Evolutionary conservation across 2,888 invertebrate genomes (phyloP).

Genomic region (Polymixis lichenea): DNA sequence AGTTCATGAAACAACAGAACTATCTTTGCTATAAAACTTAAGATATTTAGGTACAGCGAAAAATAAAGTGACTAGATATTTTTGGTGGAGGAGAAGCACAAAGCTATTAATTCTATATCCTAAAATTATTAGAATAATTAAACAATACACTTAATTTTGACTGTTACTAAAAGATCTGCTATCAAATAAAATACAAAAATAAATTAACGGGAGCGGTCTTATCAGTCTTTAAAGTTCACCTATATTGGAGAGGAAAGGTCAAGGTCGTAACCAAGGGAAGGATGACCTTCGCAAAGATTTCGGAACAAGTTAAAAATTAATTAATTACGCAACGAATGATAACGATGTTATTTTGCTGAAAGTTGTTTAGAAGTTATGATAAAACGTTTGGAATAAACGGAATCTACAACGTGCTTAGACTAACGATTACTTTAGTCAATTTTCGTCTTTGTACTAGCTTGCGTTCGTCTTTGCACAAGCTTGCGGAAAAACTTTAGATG

Average conservation of each 20-base stretch:
- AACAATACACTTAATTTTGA: slow-evolving; percentile 20
- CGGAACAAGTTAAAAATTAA: slow-evolving; percentile 37
- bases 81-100: background rate
- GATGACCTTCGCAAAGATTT: slow-evolving; percentile 24
- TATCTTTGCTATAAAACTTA: background rate
- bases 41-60: background rate
- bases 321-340: slow-evolving; percentile 42
- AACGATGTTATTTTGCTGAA: slow-evolving; percentile 31
- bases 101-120: background rate
- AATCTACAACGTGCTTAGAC: slow-evolving; percentile 3
- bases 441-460: background rate
- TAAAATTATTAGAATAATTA: slow-evolving; percentile 26
- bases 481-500: slow-evolving; percentile 1
- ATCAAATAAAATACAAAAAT: slow-evolving; percentile 29
- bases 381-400: slow-evolving; percentile 19
- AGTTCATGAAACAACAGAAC: background rate
- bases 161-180: slow-evolving; percentile 28
- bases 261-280: slow-evolving; percentile 9
- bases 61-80: slow-evolving; percentile 15
- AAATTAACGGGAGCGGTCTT: slow-evolving; percentile 40
- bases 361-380: slow-evolving; percentile 37
- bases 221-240: slow-evolving; percentile 50
- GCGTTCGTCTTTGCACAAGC: background rate
- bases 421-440: slow-evolving; percentile 4
- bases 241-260: slow-evolving; percentile 3